Evolutionary conservation across 2,797 vertebrate genomes (phyloP).

Genomic region (Phylloscopus collybita): DNA sequence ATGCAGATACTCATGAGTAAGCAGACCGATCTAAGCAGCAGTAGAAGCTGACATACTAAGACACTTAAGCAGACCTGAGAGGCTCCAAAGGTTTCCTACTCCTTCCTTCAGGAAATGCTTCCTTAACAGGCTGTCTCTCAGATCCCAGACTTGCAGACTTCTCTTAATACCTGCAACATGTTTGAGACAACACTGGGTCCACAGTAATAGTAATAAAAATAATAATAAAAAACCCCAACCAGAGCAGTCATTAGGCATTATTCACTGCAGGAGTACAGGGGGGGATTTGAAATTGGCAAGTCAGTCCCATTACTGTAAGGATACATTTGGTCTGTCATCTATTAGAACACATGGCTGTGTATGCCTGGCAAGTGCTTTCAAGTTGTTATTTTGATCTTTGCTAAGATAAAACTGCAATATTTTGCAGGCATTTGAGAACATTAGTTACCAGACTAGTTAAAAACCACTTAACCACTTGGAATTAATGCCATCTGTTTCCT

Average conservation of each 20-base stretch:
- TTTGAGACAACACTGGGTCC: background rate
- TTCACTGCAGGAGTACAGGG: background rate
- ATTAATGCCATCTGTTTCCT: constrained; percentile 30
- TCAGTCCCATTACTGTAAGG: background rate
- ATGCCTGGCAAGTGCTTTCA: constrained; percentile 22
- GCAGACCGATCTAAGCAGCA: background rate
- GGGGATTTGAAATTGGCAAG: background rate
- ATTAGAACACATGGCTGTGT: background rate
- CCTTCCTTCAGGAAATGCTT: background rate
- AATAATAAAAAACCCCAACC: background rate
- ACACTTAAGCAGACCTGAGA: background rate
- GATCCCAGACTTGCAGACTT: background rate
- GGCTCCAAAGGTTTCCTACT: background rate
- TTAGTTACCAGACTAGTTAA: constrained; percentile 48
- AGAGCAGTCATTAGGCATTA: background rate
- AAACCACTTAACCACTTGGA: constrained; percentile 14
- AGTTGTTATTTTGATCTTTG: constrained; percentile 51
- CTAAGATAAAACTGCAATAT: constrained; percentile 32
- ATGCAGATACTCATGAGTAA: background rate
- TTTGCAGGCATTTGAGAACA: constrained; percentile 29
- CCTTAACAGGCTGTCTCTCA: background rate
- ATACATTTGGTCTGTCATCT: constrained; percentile 4
- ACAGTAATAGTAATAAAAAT: background rate
- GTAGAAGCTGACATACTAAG: background rate
- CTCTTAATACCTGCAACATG: background rate